A percentile compares a stretch with the other conserved stretches of the same genome.
These are phyloP conservation scores for Neoascia interrupta DNA, from an alignment of 2,888 invertebrate genomes.

Conservation along the genomic window DNA sequence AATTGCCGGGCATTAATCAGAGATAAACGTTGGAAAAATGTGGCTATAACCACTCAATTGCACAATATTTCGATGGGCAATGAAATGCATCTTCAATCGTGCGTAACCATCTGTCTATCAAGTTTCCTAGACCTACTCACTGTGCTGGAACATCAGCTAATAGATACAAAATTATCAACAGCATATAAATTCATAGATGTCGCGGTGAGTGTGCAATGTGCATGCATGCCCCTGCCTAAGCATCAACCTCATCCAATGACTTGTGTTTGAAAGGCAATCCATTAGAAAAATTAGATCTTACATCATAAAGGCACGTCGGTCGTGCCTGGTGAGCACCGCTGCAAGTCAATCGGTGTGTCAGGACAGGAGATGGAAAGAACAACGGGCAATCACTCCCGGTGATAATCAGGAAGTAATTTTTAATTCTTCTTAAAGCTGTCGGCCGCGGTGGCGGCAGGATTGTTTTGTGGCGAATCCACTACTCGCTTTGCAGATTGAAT, in stretches of 20 bases:
- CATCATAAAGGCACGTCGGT: conserved; percentile 35
- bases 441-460: conserved; percentile 43
- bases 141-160: neutral
- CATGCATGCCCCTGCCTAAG: conserved; percentile 13
- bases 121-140: conserved; percentile 25
- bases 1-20: conserved; percentile 14
- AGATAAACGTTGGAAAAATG: conserved; percentile 35
- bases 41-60: conserved; percentile 3
- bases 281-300: conserved; percentile 62
- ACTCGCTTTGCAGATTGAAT: conserved; percentile 22
- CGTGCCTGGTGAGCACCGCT: neutral
- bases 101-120: conserved; percentile 53
- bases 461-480: neutral
- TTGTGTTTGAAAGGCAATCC: conserved; percentile 36
- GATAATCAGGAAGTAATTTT: conserved; percentile 75
- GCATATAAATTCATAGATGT: no score
- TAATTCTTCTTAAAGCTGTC: conserved; percentile 72
- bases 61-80: conserved; percentile 36
- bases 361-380: neutral
- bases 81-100: conserved; percentile 56
- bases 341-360: neutral
- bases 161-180: conserved; percentile 23
- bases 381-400: conserved; percentile 34
- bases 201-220: no score
- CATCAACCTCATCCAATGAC: conserved; percentile 30